Evolutionary conservation across 2,888 invertebrate genomes (phyloP).

Genomic region (Campaea margaritaria): DNA sequence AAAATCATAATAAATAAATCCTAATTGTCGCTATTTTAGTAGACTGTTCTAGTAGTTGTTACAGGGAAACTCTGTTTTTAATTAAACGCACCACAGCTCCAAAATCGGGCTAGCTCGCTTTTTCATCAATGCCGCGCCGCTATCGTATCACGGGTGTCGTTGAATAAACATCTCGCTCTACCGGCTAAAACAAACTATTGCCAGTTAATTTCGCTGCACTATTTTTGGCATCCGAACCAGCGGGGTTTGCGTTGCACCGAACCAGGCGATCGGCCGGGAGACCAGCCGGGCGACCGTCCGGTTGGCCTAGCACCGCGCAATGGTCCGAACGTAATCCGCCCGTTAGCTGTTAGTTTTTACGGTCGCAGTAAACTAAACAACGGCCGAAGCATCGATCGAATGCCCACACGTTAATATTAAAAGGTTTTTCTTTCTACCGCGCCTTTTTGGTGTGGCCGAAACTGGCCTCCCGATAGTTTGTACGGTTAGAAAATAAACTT

Average conservation of each 20-base stretch:
- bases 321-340: conserved; percentile 70
- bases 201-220: conserved; percentile 15
- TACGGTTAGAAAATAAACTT: no score
- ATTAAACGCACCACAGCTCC: no score
- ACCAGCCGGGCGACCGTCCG: conserved; percentile 23
- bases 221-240: conserved; percentile 31
- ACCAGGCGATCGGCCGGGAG: conserved; percentile 18
- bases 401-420: conserved; percentile 62
- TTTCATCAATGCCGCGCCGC: background rate
- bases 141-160: background rate
- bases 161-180: conserved; percentile 4
- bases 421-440: conserved; percentile 47
- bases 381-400: conserved; percentile 62
- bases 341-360: conserved; percentile 75
- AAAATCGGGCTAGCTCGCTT: no score
- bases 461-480: no score
- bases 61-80: no score
- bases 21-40: no score
- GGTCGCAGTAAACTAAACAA: conserved; percentile 70
- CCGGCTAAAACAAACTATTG: conserved; percentile 12
- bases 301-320: conserved; percentile 50
- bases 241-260: conserved; percentile 50
- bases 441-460: background rate
- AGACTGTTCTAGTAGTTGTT: no score
- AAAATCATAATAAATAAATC: no score